phyloP scores from a whole-genome alignment of 1,140 invertebrate species.

The Drosophila bocqueti region DNA sequence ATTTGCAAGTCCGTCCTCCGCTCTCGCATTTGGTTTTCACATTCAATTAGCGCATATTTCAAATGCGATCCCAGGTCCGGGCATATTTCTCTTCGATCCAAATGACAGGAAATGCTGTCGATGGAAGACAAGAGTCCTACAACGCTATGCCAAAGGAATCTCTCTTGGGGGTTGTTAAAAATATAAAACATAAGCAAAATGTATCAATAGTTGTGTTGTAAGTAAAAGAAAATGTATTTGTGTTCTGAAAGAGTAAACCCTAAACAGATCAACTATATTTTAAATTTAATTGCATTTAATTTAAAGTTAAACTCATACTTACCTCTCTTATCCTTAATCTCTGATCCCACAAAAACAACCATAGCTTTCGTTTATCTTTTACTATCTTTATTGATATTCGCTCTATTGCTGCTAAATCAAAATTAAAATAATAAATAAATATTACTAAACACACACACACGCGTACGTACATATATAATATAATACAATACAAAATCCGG shows the following conservation, averaged over 20 bases:
- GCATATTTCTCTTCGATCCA: slow-evolving; percentile 46
- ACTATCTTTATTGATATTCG: slow-evolving; percentile 69
- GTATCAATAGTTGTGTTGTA: background rate
- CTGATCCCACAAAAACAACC: background rate
- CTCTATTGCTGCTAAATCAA: slow-evolving; percentile 77
- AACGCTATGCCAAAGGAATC: slow-evolving; percentile 3
- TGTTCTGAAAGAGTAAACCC: no score
- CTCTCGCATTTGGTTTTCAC: slow-evolving; percentile 75
- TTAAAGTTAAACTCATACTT: background rate
- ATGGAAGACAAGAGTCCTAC: slow-evolving; percentile 27
- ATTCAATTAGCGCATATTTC: slow-evolving; percentile 83
- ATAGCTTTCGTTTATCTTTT: slow-evolving; percentile 29
- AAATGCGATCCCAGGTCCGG: slow-evolving; percentile 56
- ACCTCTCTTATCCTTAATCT: background rate
- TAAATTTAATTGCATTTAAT: no score
- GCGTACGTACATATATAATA: slow-evolving; percentile 50
- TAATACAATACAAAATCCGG: slow-evolving; percentile 50
- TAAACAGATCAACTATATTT: no score
- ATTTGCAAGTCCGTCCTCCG: slow-evolving; percentile 7
- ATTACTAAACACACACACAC: slow-evolving; percentile 54
- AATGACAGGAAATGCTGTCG: slow-evolving; percentile 65
- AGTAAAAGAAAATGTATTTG: background rate
- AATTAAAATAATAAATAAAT: slow-evolving; percentile 78
- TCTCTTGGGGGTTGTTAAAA: background rate
- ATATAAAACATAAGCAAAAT: no score